phyloP scores from a whole-genome alignment of 2,113 vertebrate genomes.

The Pterophyllum scalare region DNA sequence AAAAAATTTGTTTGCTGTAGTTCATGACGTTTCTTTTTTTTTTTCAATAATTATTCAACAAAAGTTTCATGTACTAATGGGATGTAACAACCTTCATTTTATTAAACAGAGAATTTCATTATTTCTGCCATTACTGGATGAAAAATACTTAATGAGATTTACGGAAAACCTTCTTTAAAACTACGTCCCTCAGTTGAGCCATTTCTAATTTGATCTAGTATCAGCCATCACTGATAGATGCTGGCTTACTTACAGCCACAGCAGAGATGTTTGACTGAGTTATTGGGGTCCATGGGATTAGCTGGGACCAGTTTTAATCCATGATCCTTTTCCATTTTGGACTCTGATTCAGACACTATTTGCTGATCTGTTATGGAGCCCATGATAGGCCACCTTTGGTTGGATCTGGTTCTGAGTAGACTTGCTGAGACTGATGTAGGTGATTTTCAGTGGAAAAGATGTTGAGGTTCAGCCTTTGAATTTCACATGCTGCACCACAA shows the following conservation, averaged over 20 bases:
- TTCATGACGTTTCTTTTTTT: neutral
- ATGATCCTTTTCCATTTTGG: no score
- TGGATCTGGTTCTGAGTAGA: no score
- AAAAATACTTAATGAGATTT: neutral
- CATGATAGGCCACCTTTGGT: no score
- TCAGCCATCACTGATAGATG: neutral
- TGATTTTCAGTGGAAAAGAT: no score
- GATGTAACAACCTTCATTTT: neutral
- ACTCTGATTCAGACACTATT: no score
- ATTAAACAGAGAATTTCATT: neutral
- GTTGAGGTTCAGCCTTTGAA: neutral
- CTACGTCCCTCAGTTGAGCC: no score
- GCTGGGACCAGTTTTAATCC: neutral
- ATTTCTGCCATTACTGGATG: no score
- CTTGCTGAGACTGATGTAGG: no score
- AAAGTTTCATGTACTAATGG: neutral
- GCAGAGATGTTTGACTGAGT: no score
- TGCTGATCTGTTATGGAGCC: no score
- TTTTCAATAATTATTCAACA: neutral
- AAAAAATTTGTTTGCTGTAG: neutral
- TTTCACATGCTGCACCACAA: neutral
- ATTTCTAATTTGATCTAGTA: no score
- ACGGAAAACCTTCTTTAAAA: neutral
- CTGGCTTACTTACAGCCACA: no score
- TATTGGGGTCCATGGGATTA: neutral